Evolutionary conservation across 2,113 vertebrate species (phyloP).

Genomic region (Caloenas nicobarica): DNA sequence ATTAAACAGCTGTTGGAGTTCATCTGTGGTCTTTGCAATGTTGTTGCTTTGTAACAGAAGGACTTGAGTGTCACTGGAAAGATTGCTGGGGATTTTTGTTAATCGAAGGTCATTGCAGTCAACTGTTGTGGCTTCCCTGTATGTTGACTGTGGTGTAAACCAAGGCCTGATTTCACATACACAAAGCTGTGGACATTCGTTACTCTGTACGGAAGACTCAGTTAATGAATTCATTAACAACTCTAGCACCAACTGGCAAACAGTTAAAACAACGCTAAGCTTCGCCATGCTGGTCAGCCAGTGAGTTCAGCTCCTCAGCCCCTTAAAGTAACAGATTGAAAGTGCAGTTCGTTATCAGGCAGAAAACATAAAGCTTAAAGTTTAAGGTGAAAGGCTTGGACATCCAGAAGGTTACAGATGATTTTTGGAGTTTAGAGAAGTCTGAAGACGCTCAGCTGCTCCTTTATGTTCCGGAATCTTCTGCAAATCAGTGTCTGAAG

Average conservation of each 20-base stretch:
- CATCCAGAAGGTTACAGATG: conserved; percentile 30
- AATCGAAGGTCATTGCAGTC: conserved; percentile 97
- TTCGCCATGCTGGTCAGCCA: conserved; percentile 80
- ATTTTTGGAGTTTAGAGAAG: conserved; percentile 23
- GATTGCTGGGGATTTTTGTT: conserved; percentile 92
- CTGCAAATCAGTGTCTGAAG: conserved; percentile 23
- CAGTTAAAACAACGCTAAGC: conserved; percentile 55
- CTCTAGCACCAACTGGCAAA: conserved; percentile 77
- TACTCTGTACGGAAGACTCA: conserved; percentile 78
- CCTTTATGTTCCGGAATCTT: conserved; percentile 1
- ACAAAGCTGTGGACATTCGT: conserved; percentile 93
- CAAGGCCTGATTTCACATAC: conserved; percentile 96
- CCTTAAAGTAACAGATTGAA: background rate
- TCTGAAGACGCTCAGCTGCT: conserved; percentile 28
- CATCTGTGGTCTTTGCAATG: conserved; percentile 89
- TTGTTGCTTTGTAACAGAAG: conserved; percentile 97
- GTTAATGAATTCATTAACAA: conserved; percentile 75
- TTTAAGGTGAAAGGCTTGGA: conserved; percentile 27
- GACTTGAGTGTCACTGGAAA: conserved; percentile 96
- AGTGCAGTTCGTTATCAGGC: background rate
- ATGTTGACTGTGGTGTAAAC: conserved; percentile 98
- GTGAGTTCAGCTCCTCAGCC: background rate
- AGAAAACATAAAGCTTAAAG: conserved; percentile 16
- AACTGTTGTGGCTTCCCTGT: conserved; percentile 95
- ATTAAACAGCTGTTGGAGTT: conserved; percentile 93